Conservation (phyloP, 1,140 invertebrate species). For the Cotesia vestalis region DNA sequence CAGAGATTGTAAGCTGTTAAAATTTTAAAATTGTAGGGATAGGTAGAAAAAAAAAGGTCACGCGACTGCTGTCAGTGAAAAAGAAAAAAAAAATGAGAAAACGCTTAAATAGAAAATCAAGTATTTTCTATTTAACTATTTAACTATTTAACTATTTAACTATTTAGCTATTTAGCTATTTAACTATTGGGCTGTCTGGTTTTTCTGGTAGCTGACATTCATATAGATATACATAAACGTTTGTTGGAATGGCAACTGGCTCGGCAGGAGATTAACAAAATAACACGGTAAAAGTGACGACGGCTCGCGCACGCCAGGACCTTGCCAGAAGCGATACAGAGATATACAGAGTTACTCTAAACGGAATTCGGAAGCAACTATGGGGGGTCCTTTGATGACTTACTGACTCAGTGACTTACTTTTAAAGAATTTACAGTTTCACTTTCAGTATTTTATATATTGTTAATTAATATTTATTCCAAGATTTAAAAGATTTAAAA, state of each 20-base stretch:
- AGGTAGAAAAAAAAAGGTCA: conserved; percentile 35
- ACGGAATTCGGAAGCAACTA: conserved; percentile 1
- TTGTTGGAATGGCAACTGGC: conserved; percentile 38
- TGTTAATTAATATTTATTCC: too few relatives aligned
- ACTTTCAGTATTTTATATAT: background rate
- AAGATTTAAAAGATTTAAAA: too few relatives aligned
- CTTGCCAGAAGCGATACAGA: too few relatives aligned
- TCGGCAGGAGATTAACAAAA: conserved; percentile 40
- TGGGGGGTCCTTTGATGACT: conserved; percentile 15
- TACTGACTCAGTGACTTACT: conserved; percentile 19
- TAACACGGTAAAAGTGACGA: conserved; percentile 22
- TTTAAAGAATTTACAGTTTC: background rate
- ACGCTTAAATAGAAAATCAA: too few relatives aligned
- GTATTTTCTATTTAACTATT: too few relatives aligned
- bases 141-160: too few relatives aligned
- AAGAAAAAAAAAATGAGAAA: background rate
- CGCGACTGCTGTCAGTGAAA: conserved; percentile 53
- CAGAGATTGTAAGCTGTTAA: too few relatives aligned
- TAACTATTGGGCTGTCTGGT: too few relatives aligned
- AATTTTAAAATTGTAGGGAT: background rate
- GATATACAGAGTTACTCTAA: too few relatives aligned
- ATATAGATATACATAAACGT: conserved; percentile 36
- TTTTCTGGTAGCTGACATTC: too few relatives aligned
- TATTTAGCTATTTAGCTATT: too few relatives aligned
- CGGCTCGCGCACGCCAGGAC: conserved; percentile 3